Evolutionary conservation across 2,888 invertebrate genomes (phyloP).

Genomic region (Ochropacha duplaris): DNA sequence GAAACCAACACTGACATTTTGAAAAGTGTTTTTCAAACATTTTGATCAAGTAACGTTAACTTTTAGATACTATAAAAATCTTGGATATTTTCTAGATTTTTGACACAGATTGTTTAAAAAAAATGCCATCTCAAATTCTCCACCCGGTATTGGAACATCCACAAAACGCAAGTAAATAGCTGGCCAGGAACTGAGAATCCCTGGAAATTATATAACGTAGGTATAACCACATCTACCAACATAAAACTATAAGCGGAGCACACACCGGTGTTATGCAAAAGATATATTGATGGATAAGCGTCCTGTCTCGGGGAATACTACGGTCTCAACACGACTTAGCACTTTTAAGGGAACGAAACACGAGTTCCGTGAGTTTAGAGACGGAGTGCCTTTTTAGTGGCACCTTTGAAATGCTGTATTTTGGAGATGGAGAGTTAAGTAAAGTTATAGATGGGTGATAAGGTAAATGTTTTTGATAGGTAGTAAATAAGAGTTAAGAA

Average conservation of each 20-base stretch:
- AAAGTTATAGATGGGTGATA: conserved; percentile 12
- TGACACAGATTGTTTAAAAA: too few species aligned
- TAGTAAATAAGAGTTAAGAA: background rate
- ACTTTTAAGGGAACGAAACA: conserved; percentile 67
- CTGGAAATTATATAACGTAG: too few species aligned
- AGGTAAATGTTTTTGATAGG: conserved; percentile 4
- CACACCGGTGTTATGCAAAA: conserved; percentile 66
- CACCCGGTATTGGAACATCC: too few species aligned
- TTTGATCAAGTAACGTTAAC: too few species aligned
- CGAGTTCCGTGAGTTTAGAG: conserved; percentile 57
- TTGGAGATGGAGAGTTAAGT: conserved; percentile 15
- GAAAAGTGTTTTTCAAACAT: too few species aligned
- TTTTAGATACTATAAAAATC: too few species aligned
- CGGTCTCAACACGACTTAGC: conserved; percentile 81
- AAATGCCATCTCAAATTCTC: too few species aligned
- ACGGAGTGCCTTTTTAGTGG: conserved; percentile 46
- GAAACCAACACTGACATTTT: too few species aligned
- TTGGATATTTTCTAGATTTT: too few species aligned
- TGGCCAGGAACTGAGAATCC: too few species aligned
- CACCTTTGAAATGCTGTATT: conserved; percentile 20
- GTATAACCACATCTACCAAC: conserved; percentile 18
- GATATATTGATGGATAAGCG: conserved; percentile 81
- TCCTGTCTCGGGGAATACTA: conserved; percentile 68
- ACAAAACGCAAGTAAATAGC: too few species aligned
- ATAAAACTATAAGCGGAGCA: conserved; percentile 32